phyloP scores from a whole-genome alignment of 2,888 invertebrate genomes.

The Athalia circularis region DNA sequence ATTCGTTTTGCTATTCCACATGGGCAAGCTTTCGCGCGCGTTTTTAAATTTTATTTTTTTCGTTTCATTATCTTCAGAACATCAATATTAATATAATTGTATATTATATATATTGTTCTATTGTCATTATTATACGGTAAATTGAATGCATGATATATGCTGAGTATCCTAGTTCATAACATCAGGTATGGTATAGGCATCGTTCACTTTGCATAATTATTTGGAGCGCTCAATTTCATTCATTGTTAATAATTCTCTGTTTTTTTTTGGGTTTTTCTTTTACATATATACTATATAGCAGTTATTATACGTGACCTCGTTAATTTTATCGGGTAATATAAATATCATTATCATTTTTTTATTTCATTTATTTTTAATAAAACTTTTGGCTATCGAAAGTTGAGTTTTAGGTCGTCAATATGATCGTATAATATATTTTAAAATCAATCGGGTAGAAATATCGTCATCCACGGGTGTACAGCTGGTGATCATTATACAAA shows the following conservation, averaged over 20 bases:
- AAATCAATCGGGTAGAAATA: conserved; percentile 21
- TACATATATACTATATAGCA: neutral
- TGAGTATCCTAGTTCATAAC: neutral
- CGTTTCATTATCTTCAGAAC: neutral
- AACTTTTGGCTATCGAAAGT: conserved; percentile 6
- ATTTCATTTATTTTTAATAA: neutral
- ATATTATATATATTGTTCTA: neutral
- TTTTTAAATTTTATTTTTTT: neutral
- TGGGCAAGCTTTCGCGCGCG: neutral
- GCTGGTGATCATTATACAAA: neutral
- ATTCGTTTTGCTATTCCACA: neutral
- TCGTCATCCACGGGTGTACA: neutral
- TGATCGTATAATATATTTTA: neutral
- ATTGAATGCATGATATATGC: neutral
- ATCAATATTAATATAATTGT: neutral
- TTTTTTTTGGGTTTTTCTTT: neutral
- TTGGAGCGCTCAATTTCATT: no score
- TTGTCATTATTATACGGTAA: conserved; percentile 6
- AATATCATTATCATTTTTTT: neutral
- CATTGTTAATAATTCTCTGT: no score
- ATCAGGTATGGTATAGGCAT: neutral
- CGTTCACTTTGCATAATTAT: no score
- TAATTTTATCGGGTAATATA: no score
- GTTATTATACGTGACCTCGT: no score
- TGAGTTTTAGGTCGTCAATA: neutral